phyloP scores from a whole-genome alignment of 2,888 invertebrate species.

The Leptinotarsa rubiginosa region DNA sequence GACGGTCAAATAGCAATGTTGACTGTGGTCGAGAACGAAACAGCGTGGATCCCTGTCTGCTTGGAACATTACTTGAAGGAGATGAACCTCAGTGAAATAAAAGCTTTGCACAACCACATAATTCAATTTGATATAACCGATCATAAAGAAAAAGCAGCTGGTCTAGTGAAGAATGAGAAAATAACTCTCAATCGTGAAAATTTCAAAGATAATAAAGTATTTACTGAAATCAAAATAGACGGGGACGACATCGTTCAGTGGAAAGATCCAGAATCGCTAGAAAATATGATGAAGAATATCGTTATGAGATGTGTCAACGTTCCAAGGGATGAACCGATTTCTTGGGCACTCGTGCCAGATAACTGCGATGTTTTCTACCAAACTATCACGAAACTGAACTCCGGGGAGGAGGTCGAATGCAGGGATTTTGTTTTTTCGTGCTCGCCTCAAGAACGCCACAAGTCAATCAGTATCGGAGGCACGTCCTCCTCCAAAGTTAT shows the following conservation, averaged over 20 bases:
- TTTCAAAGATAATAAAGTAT: conserved; percentile 11
- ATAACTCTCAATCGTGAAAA: not conserved
- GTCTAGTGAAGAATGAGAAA: conserved; percentile 32
- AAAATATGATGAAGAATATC: conserved; percentile 32
- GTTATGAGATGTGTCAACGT: conserved; percentile 30
- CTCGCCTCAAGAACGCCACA: conserved; percentile 1
- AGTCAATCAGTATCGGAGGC: conserved; percentile 25
- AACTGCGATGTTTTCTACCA: conserved; percentile 41
- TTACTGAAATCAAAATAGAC: conserved; percentile 7
- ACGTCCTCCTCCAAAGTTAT: conserved; percentile 18
- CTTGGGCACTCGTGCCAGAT: conserved; percentile 28
- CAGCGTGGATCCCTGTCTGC: conserved; percentile 51
- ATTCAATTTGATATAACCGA: conserved; percentile 47
- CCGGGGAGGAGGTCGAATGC: conserved; percentile 29
- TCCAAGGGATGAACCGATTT: conserved; percentile 32
- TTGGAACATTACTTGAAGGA: conserved; percentile 48
- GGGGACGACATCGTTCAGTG: not conserved
- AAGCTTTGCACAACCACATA: conserved; percentile 41
- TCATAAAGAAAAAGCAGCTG: conserved; percentile 29
- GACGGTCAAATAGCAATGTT: conserved; percentile 44
- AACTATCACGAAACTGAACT: conserved; percentile 36
- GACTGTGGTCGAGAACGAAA: conserved; percentile 44
- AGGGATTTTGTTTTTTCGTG: conserved; percentile 42
- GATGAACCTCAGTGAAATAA: conserved; percentile 46
- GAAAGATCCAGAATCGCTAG: conserved; percentile 13